Conservation (phyloP, 2,797 vertebrate genomes). For the Cyclopterus lumpus region DNA sequence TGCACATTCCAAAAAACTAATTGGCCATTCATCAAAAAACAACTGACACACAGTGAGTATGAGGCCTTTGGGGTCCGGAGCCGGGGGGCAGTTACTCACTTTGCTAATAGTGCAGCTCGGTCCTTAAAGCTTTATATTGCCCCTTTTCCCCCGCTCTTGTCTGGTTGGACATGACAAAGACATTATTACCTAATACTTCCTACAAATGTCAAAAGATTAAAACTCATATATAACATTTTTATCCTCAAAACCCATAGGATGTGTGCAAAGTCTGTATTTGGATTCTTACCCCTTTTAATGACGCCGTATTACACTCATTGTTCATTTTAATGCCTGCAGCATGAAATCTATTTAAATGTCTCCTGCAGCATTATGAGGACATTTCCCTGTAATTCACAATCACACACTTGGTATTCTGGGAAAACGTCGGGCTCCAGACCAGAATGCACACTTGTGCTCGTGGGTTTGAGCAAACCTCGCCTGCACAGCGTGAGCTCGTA, state of each 20-base stretch:
- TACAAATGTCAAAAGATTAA: not conserved
- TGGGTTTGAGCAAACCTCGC: constrained; percentile 9
- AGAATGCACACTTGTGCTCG: constrained; percentile 18
- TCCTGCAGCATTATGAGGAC: constrained; percentile 6
- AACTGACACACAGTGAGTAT: not conserved
- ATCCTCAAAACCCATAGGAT: not conserved
- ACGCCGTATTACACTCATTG: not conserved
- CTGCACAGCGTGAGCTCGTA: constrained; percentile 19
- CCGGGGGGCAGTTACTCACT: not conserved
- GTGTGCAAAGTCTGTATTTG: not conserved
- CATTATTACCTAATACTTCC: not conserved
- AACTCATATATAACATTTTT: not conserved
- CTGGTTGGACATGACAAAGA: not conserved
- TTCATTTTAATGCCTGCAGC: not conserved
- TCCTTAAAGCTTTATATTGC: not conserved
- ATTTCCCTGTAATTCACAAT: constrained; percentile 35
- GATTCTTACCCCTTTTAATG: not conserved
- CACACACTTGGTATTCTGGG: constrained; percentile 23
- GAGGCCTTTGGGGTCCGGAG: not conserved
- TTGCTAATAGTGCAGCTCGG: not conserved
- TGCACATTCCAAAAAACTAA: not conserved
- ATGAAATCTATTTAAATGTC: not conserved
- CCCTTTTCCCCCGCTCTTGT: not conserved
- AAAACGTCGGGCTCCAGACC: constrained; percentile 5
- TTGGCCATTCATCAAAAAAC: constrained; percentile 6